Conservation (phyloP, 1,140 invertebrate genomes). For the Glossosoma conforme region DNA sequence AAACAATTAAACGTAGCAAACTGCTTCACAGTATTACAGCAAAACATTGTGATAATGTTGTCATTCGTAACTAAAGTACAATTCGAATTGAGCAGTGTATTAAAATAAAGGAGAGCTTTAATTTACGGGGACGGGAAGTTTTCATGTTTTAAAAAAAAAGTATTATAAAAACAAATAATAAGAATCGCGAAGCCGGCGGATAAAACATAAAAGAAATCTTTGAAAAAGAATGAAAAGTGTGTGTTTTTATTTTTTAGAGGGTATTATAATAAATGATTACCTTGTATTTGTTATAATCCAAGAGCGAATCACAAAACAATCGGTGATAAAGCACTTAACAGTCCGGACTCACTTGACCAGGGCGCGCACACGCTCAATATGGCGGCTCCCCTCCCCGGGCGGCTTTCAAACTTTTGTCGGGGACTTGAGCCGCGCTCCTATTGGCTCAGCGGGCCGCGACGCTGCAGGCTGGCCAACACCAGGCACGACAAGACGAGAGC, state of each 20-base stretch:
- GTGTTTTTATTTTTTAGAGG: background rate
- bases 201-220: background rate
- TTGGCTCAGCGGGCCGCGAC: slow-evolving; percentile 21
- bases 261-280: slow-evolving; percentile 13
- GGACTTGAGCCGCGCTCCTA: slow-evolving; percentile 11
- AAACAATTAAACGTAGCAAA: too few relatives aligned
- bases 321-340: slow-evolving; percentile 18
- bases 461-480: slow-evolving; percentile 20
- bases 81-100: too few relatives aligned
- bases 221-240: slow-evolving; percentile 5
- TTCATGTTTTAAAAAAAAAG: too few relatives aligned
- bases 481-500: background rate
- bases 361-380: slow-evolving; percentile 28
- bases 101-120: too few relatives aligned
- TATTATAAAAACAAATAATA: slow-evolving; percentile 25
- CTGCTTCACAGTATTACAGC: too few relatives aligned
- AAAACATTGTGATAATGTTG: too few relatives aligned
- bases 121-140: too few relatives aligned
- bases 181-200: slow-evolving; percentile 11
- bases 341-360: slow-evolving; percentile 21
- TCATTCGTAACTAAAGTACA: too few relatives aligned
- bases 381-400: slow-evolving; percentile 26
- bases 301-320: slow-evolving; percentile 21
- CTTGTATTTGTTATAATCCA: slow-evolving; percentile 19
- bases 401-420: slow-evolving; percentile 25